Evolutionary conservation across 2,888 invertebrate genomes (phyloP).

Genomic region (Adineta ricciae): DNA sequence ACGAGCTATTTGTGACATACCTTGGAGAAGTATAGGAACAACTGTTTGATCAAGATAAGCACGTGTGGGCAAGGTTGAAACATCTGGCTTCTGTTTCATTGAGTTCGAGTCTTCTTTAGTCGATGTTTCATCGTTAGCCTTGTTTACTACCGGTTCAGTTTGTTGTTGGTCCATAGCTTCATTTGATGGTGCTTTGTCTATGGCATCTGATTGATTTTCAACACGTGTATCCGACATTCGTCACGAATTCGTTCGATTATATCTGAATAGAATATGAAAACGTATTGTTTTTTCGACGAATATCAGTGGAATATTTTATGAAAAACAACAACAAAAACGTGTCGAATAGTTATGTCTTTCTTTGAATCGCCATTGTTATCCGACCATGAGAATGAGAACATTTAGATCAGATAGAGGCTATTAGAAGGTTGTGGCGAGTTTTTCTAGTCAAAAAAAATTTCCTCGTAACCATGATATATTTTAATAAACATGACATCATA

Average conservation of each 20-base stretch:
- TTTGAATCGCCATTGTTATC: background rate
- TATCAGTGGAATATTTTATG: background rate
- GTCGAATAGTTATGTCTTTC: background rate
- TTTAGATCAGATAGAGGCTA: background rate
- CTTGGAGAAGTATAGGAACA: conserved; percentile 84
- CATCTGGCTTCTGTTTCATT: conserved; percentile 24
- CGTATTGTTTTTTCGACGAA: background rate
- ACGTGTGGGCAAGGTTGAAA: conserved; percentile 28
- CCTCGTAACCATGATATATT: no score
- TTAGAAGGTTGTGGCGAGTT: no score
- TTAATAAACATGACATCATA: no score
- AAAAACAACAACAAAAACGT: background rate
- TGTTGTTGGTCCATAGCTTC: background rate
- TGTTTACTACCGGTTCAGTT: background rate
- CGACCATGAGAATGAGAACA: background rate
- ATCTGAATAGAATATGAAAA: background rate
- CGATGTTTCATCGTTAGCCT: background rate
- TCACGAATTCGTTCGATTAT: background rate
- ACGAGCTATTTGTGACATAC: conserved; percentile 77
- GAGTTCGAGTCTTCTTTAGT: background rate
- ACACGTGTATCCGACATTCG: background rate
- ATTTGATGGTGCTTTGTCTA: background rate
- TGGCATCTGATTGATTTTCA: background rate
- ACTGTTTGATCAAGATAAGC: conserved; percentile 93
- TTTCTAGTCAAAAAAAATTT: no score